These are phyloP conservation scores for Eurystomus glaucurus DNA, from an alignment of 2,797 vertebrate genomes.

Conservation along the genomic window DNA sequence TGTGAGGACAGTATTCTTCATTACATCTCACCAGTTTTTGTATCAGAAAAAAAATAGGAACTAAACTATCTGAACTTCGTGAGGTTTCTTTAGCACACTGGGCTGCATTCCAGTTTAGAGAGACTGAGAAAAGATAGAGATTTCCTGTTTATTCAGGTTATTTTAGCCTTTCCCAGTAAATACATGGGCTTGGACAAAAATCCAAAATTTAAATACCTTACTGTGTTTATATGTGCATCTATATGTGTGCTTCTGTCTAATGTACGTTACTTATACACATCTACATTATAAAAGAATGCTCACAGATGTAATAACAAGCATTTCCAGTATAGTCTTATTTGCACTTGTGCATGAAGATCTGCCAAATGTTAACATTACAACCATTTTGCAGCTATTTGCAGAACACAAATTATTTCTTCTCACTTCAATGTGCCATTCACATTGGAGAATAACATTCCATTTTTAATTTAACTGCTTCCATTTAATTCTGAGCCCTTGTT, in stretches of 20 bases:
- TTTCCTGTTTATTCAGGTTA: not conserved
- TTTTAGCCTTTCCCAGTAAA: constrained; percentile 9
- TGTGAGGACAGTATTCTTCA: not conserved
- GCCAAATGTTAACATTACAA: not conserved
- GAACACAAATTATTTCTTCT: constrained; percentile 22
- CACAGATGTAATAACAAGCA: not conserved
- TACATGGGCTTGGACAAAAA: not conserved
- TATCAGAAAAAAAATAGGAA: not conserved
- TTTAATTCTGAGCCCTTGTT: constrained; percentile 62
- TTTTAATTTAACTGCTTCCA: constrained; percentile 64
- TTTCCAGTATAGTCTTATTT: constrained; percentile 13
- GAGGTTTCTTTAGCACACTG: not conserved
- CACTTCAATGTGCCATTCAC: constrained; percentile 45
- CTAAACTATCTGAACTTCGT: not conserved
- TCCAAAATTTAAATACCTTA: not conserved
- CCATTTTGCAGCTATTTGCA: constrained; percentile 36
- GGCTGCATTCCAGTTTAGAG: not conserved
- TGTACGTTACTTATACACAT: not conserved
- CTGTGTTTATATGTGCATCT: not conserved
- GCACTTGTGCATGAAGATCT: constrained; percentile 2
- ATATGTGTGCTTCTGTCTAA: not conserved
- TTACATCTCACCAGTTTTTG: not conserved
- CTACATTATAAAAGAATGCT: not conserved
- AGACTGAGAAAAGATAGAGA: not conserved
- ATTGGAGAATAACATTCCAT: not conserved